Evolutionary conservation across 2,113 vertebrate genomes (phyloP), one percentile per base, ranked within the genome.

Genomic region (Syngnathus floridae): DNA sequence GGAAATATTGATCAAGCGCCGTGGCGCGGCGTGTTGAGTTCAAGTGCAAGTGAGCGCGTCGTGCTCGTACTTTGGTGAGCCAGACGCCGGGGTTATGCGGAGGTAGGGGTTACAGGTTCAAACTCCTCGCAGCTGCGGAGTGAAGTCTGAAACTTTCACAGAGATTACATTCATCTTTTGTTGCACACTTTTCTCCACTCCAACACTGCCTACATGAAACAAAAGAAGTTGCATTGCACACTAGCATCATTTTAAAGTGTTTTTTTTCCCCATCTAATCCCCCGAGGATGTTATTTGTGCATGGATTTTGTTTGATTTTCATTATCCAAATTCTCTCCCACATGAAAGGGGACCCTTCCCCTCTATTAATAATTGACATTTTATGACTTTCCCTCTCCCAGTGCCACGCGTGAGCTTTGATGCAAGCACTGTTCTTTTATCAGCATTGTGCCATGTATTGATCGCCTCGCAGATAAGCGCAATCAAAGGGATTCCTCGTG

Each of bases 291-390:
- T 78, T 64, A 82, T 81, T 71, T 68, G 63, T 21, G 57, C 63
- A 57, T 70, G 73, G 74, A 78, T 82, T 87, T 69, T 70, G 73
- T 87, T 85, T 88, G 80, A 86, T 85, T 85, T 84, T 81, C 74
- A 79, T 84, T 88, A 84, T 86, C 82, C 82, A 74, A 81, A 81
- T 78, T 76, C 62, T 76, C 73, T 69, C 72, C 79, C 66, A 82
- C 81, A 84, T 90, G 78, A 88, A 88, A 89, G 87, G 66, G 61
- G 84, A 87, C 87, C 85, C 80, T 88, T 84, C 78, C 71, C 81
- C 85, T 82, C 74, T 60, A 86, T 90, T 88, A 90, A 90, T 90
- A 86, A 90, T 87, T 86, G 82, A 87, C 72, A 67, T 82, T 85
- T 83, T 85, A 84, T 82, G 82, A 83, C 80, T 77, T 79, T 73